Evolutionary conservation across 2,797 vertebrate species (phyloP).

Genomic region (Anisognathus igniventris): DNA sequence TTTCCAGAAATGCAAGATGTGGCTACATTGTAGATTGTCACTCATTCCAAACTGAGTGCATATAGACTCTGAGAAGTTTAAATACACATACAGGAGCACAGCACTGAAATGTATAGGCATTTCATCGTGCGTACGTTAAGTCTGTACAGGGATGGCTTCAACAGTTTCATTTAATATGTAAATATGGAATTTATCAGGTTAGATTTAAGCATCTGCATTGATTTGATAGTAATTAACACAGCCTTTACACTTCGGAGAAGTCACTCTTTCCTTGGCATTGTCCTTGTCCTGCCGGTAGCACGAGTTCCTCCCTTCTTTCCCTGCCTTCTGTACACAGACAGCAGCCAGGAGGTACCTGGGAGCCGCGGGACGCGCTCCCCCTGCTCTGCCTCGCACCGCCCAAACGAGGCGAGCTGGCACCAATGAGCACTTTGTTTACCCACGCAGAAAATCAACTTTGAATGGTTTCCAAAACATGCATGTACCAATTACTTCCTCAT

Average conservation of each 20-base stretch:
- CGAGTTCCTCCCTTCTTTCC: not conserved
- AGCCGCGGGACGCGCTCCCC: not conserved
- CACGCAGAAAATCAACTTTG: slow-evolving; percentile 56
- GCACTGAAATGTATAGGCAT: not conserved
- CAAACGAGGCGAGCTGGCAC: not conserved
- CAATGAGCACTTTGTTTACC: slow-evolving; percentile 31
- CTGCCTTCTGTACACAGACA: not conserved
- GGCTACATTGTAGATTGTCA: not conserved
- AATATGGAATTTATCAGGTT: slow-evolving; percentile 24
- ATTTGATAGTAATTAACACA: slow-evolving; percentile 42
- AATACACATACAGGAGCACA: not conserved
- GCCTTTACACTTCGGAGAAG: slow-evolving; percentile 6
- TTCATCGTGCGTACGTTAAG: not conserved
- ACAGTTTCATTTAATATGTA: not conserved
- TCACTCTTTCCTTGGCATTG: not conserved
- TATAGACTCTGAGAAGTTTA: not conserved
- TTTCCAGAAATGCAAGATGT: not conserved
- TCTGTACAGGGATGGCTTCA: not conserved
- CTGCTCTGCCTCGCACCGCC: not conserved
- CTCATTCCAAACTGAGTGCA: not conserved
- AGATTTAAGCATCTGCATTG: slow-evolving; percentile 55
- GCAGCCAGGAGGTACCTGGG: not conserved
- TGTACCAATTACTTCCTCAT: slow-evolving; percentile 52
- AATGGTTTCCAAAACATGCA: slow-evolving; percentile 63
- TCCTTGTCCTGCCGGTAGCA: not conserved